Evolutionary conservation across 2,797 vertebrate genomes (phyloP).

Genomic region (Benthosema pterotum): DNA sequence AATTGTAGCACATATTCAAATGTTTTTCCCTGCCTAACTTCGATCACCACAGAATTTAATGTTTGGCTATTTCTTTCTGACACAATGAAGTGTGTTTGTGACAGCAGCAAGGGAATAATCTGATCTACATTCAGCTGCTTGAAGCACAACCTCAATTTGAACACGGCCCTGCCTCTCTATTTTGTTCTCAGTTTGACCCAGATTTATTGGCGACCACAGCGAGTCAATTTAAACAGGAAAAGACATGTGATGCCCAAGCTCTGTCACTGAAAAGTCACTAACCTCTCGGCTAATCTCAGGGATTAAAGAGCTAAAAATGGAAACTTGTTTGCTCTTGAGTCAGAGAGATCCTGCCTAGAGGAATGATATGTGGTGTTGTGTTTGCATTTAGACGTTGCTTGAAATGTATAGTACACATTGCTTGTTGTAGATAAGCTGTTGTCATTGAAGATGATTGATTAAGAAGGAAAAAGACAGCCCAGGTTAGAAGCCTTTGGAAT

Average conservation of each 20-base stretch:
- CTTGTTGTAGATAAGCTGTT: too few species aligned
- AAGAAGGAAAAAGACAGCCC: too few species aligned
- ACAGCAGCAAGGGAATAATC: constrained; percentile 45
- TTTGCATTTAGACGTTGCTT: too few species aligned
- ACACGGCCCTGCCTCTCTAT: constrained; percentile 32
- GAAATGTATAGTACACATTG: neutral
- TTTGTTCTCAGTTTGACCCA: constrained; percentile 32
- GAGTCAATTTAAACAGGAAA: constrained; percentile 52
- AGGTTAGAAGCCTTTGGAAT: too few species aligned
- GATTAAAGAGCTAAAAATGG: constrained; percentile 77
- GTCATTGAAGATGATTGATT: too few species aligned
- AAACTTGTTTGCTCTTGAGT: constrained; percentile 56
- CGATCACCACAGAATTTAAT: neutral
- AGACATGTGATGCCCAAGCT: constrained; percentile 65
- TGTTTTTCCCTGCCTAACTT: neutral
- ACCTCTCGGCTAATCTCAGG: constrained; percentile 74
- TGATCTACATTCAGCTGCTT: constrained; percentile 72
- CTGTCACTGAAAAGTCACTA: constrained; percentile 67
- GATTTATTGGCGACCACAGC: constrained; percentile 17
- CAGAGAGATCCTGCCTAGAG: constrained; percentile 42
- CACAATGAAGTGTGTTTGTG: neutral
- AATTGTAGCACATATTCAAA: neutral
- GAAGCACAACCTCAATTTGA: constrained; percentile 44
- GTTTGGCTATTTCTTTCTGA: neutral
- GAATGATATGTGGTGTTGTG: constrained; percentile 38